A percentile compares a stretch with the other conserved stretches of the same genome.
Conservation (phyloP, 2,888 invertebrate genomes). For the Drosophila lacicola region DNA sequence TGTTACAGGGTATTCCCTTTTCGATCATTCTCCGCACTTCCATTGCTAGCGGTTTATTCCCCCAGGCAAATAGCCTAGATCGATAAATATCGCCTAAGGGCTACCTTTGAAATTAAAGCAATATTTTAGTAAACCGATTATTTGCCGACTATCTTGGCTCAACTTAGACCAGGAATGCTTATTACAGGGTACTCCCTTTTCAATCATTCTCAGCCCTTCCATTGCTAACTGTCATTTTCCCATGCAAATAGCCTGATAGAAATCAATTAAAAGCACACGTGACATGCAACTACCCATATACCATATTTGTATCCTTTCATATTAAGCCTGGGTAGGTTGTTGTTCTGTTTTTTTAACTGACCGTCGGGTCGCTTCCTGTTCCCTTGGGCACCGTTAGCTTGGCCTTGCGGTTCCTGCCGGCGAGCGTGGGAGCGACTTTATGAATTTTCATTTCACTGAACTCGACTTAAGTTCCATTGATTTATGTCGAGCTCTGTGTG, state of each 20-base stretch:
- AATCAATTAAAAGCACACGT: constrained; percentile 75
- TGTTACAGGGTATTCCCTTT: neutral
- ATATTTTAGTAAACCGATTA: no score
- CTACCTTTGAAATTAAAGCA: no score
- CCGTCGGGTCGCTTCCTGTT: constrained; percentile 62
- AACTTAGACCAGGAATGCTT: no score
- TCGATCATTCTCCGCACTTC: neutral
- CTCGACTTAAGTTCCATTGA: constrained; percentile 61
- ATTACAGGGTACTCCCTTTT: neutral
- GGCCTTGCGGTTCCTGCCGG: constrained; percentile 64
- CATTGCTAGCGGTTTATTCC: constrained; percentile 28
- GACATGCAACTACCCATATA: constrained; percentile 60
- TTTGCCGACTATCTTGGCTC: neutral
- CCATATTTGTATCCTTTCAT: constrained; percentile 48
- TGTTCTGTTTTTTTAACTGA: constrained; percentile 35
- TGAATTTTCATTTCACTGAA: constrained; percentile 39
- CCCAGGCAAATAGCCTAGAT: constrained; percentile 69
- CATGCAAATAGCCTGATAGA: constrained; percentile 66
- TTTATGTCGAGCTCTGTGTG: constrained; percentile 56
- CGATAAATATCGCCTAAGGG: no score
- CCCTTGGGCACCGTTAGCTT: constrained; percentile 54
- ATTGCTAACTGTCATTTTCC: constrained; percentile 44
- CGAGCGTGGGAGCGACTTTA: constrained; percentile 66
- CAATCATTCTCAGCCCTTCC: neutral
- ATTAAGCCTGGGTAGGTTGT: constrained; percentile 8